Conservation (phyloP, 2,113 vertebrate species). For the Neomonachus schauinslandi region DNA sequence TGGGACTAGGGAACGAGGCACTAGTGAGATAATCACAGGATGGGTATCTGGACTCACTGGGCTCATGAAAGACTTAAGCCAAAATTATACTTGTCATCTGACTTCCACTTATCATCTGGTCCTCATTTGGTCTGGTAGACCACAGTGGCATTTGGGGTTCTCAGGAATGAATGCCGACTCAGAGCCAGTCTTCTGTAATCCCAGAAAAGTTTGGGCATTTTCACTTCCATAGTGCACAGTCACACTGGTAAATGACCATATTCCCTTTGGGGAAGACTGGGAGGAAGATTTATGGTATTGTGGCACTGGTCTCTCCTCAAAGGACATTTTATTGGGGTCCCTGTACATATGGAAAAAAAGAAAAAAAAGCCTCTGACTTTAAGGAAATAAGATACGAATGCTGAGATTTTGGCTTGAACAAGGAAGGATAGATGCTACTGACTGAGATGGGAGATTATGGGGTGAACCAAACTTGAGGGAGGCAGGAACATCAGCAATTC, state of each 20-base stretch:
- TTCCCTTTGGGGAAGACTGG: background rate
- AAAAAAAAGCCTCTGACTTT: background rate
- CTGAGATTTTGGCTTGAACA: background rate
- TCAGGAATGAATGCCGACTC: background rate
- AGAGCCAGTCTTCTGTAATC: background rate
- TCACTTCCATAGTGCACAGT: background rate
- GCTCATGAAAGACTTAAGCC: background rate
- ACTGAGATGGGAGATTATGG: background rate
- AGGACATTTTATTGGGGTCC: background rate
- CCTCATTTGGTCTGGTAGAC: background rate
- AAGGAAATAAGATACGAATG: background rate
- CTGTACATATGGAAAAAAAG: background rate
- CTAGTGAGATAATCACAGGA: background rate
- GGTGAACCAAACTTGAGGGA: background rate
- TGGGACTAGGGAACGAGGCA: background rate
- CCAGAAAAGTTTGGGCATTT: slow-evolving; percentile 49
- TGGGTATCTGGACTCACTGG: background rate
- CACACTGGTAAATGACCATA: background rate
- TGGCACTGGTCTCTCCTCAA: background rate
- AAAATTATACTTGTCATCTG: background rate
- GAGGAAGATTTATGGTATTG: background rate
- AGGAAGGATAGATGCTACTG: background rate
- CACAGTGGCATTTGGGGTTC: slow-evolving; percentile 38
- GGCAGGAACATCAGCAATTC: background rate
- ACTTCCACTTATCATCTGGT: background rate